Base-by-base conservation (phyloP, 2,113 vertebrate genomes). In the Sminthopsis crassicaudata region DNA sequence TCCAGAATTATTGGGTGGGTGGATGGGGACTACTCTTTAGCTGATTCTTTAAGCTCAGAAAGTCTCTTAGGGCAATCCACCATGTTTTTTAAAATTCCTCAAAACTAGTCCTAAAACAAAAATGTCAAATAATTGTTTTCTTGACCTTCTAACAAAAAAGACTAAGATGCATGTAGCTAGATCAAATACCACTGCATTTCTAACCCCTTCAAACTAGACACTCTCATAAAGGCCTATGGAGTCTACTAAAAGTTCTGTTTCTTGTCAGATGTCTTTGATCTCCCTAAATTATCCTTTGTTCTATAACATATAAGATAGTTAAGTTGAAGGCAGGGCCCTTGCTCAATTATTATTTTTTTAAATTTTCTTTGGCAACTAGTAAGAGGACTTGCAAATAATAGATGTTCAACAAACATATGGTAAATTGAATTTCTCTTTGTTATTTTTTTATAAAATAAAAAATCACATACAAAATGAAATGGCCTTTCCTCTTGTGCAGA, bases 131-230 rank as follows among this genome's bases (percentile, higher is more conserved):
- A 55, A 27, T n/a, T 0, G 6, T 24, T 53, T 52, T n/a, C 8
- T 57, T 90, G 25, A 2, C 52, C 55, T 54, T 26, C 1, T 0
- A 6, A 76, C 0, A 5, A 76, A 12, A 1, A 23, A 46, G 54
- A 92, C 48, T 46, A 26, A 30, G 19, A 48, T 0, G 0, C 10
- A 30, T 52, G 51, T 23, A 51, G 51, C 2, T n/a, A 89, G 26
- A 94, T 42, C 54, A 23, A 48, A 76, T n/a, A 30, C 8, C 14
- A 14, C 14, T 22, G 36, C 36, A 36, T 84, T 84, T n/a, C 6
- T 19, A 84, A n/a, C 6, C 1, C 25, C 23, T 1, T 8, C 30
- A 7, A 46, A 90, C 48, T 94, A 88, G 88, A 88, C 5, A 25
- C 25, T 7, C 23, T 54, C 91, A 53, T 4, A 60, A 50, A 46